Evolutionary conservation across 2,888 invertebrate genomes (phyloP).

Genomic region (Orchestes rusci): DNA sequence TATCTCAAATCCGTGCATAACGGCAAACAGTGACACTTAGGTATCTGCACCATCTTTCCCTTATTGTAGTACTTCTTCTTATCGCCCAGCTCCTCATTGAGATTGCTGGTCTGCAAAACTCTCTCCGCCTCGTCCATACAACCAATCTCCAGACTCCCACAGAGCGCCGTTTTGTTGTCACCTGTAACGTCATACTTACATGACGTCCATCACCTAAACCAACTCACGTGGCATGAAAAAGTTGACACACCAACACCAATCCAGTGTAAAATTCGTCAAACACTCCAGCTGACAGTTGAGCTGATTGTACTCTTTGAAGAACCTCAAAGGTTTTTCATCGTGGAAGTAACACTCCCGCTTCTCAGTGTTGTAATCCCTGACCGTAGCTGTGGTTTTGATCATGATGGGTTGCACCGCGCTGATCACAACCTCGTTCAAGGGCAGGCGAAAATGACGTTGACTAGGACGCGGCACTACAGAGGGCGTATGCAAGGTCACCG

Average conservation of each 20-base stretch:
- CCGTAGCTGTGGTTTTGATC: constrained; percentile 61
- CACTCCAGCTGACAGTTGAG: constrained; percentile 66
- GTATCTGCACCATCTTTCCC: constrained; percentile 5
- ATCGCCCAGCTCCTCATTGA: no score
- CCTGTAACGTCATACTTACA: no score
- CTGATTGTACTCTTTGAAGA: constrained; percentile 61
- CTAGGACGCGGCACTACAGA: constrained; percentile 59
- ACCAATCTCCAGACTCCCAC: no score
- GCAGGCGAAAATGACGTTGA: constrained; percentile 57
- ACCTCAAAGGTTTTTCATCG: constrained; percentile 54
- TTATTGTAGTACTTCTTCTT: neutral
- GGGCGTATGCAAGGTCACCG: constrained; percentile 58
- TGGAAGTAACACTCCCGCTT: constrained; percentile 63
- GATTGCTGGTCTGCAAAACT: no score
- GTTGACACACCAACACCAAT: constrained; percentile 42
- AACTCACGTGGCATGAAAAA: constrained; percentile 61
- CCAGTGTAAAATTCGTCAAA: constrained; percentile 56
- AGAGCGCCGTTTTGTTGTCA: no score
- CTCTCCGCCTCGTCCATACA: no score
- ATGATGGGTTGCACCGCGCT: constrained; percentile 63
- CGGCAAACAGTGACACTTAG: constrained; percentile 49
- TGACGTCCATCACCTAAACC: no score
- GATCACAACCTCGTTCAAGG: constrained; percentile 59
- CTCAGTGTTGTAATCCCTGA: constrained; percentile 54
- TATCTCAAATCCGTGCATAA: constrained; percentile 60